Evolutionary conservation across 2,113 vertebrate genomes (phyloP), one percentile per base, ranked within the genome.

Genomic region (Anguilla rostrata): DNA sequence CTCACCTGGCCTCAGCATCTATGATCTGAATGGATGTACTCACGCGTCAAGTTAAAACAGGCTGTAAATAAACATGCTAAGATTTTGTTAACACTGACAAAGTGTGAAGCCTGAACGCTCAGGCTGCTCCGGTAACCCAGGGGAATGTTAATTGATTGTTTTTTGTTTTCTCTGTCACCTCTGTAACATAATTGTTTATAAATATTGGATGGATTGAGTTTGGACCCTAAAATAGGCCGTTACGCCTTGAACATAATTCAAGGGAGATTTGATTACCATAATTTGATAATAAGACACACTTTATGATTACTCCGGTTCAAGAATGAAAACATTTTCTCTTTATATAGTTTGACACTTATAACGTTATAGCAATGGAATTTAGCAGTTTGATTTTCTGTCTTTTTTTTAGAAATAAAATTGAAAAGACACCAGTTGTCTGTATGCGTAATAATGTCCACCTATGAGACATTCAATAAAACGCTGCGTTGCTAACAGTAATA

Each of bases 41-140:
- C 91, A 90, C 88, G 87, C 89, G 41, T 84, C 89, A 82, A 39
- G 89, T 93, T 92, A 93, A 92, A 92, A 92, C 90, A 91, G 85
- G 87, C 82, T 46, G 87, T 87, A 90, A 91, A 94, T 85, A 84
- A 81, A 87, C 91, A 82, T 56, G 90, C 88, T 56, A 80, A 91
- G 86, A 89, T 92, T 89, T 88, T 87, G 88, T 78, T 92, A 94
- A 93, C 90, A 92, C 49, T 84, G 90, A 40, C 0, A 8, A 88
- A 83, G 85, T 29, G 86, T 91, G 94, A 91, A 93, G 93, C 88
- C 16, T 22, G 90, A 94, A 66, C 88, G 86, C 86, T 3, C 86
- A 6, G 2, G 63, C 34, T 79, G 43, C 82, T 83, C 84, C 83
- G 75, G 12, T 88, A 87, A 79, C 60, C 60, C 85, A 0, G 15